Evolutionary conservation across 2,888 invertebrate species (phyloP).

Genomic region (Agrotis clavis): DNA sequence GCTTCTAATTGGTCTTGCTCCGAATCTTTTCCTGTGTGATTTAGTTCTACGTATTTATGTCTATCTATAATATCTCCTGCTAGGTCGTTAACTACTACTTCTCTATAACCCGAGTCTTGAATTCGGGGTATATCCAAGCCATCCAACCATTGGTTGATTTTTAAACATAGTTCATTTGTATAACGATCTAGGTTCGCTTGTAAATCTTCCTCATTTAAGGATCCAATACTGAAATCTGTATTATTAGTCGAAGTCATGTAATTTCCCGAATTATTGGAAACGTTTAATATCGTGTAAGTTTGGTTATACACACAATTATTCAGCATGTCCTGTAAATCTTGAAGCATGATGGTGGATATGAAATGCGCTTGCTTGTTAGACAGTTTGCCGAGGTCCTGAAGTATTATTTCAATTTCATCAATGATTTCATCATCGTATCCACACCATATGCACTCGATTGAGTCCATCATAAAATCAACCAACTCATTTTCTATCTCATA

Average conservation of each 20-base stretch:
- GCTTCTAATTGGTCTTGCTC: conserved; percentile 77
- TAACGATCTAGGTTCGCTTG: conserved; percentile 67
- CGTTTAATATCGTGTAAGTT: conserved; percentile 68
- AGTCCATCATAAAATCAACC: conserved; percentile 69
- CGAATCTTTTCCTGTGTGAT: conserved; percentile 62
- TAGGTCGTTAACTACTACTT: conserved; percentile 74
- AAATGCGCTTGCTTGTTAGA: conserved; percentile 66
- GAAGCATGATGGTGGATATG: conserved; percentile 67
- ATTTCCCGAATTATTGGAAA: conserved; percentile 55
- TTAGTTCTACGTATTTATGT: conserved; percentile 77
- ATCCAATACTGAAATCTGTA: conserved; percentile 49
- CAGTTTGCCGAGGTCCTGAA: conserved; percentile 68
- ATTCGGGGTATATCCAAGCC: conserved; percentile 65
- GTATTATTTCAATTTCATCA: conserved; percentile 67
- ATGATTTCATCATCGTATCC: conserved; percentile 64
- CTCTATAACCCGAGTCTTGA: conserved; percentile 64
- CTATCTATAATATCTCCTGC: conserved; percentile 82
- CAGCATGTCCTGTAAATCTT: conserved; percentile 61
- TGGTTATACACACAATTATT: conserved; percentile 48
- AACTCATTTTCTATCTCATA: conserved; percentile 74
- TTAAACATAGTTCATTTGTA: conserved; percentile 68
- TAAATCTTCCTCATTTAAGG: conserved; percentile 61
- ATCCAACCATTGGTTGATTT: conserved; percentile 80
- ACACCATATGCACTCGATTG: conserved; percentile 64
- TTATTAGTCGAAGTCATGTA: conserved; percentile 32